Conservation (phyloP, 1,140 invertebrate genomes). For the Lysiphlebus fabarum region DNA sequence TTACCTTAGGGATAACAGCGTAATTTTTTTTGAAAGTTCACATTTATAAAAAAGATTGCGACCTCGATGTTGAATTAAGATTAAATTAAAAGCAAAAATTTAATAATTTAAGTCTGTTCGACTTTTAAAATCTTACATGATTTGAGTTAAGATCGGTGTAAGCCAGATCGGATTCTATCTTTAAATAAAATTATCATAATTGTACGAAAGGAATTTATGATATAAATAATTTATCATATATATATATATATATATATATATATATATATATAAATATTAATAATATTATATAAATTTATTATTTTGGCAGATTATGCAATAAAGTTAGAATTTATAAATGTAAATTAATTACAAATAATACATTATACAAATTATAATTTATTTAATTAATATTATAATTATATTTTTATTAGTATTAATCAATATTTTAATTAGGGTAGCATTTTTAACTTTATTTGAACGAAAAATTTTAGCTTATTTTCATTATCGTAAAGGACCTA, state of each 20-base stretch:
- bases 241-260: too few species aligned
- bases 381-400: constrained; percentile 49
- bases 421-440: constrained; percentile 59
- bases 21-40: constrained; percentile 64
- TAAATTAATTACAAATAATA: constrained; percentile 55
- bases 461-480: constrained; percentile 66
- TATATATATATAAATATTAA: too few species aligned
- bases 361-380: constrained; percentile 29
- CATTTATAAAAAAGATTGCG: constrained; percentile 66
- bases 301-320: constrained; percentile 64
- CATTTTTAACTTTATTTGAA: constrained; percentile 68
- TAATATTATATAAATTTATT: too few species aligned
- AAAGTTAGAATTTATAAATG: constrained; percentile 63
- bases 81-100: constrained; percentile 61
- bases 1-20: constrained; percentile 73
- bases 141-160: constrained; percentile 72
- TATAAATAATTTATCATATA: constrained; percentile 47
- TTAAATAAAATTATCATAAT: constrained; percentile 55
- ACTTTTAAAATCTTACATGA: constrained; percentile 75
- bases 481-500: constrained; percentile 69
- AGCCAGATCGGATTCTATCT: constrained; percentile 76
- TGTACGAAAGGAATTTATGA: constrained; percentile 66
- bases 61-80: constrained; percentile 81
- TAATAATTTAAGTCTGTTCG: constrained; percentile 68
- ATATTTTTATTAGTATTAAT: constrained; percentile 51